Evolutionary conservation across 2,888 invertebrate species (phyloP).

Genomic region (Amblyjoppa fuscipennis): DNA sequence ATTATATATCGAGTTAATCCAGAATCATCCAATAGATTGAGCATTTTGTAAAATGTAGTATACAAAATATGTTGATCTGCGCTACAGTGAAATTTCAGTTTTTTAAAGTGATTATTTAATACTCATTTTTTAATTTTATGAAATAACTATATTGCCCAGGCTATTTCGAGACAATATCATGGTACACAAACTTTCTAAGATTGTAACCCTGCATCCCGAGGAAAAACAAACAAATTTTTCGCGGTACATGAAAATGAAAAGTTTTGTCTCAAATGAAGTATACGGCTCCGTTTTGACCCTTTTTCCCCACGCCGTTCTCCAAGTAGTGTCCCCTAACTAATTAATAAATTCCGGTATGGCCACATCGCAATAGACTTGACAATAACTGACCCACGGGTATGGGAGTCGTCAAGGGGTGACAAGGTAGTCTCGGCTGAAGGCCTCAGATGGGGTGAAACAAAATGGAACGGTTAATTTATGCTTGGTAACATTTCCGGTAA

Average conservation of each 20-base stretch:
- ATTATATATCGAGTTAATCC: not conserved
- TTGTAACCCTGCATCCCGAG: not conserved
- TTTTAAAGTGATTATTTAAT: too few relatives aligned
- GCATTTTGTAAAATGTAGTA: not conserved
- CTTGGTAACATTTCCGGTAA: too few relatives aligned
- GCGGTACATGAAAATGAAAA: not conserved
- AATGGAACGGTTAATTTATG: too few relatives aligned
- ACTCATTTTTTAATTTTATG: too few relatives aligned
- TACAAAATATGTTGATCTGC: not conserved
- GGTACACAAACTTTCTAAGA: too few relatives aligned
- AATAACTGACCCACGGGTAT: too few relatives aligned
- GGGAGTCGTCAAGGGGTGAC: too few relatives aligned
- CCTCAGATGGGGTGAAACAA: too few relatives aligned
- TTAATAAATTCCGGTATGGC: not conserved
- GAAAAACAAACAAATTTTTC: not conserved
- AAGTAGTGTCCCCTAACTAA: not conserved
- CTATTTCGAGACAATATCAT: too few relatives aligned
- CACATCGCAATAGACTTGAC: not conserved
- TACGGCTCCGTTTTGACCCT: not conserved
- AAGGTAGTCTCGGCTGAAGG: too few relatives aligned
- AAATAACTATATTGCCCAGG: too few relatives aligned
- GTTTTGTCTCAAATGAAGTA: not conserved
- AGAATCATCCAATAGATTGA: not conserved
- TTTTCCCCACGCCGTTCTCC: not conserved
- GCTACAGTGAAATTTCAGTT: too few relatives aligned